Conservation (phyloP, 2,797 vertebrate genomes). For the Agapornis canus region DNA sequence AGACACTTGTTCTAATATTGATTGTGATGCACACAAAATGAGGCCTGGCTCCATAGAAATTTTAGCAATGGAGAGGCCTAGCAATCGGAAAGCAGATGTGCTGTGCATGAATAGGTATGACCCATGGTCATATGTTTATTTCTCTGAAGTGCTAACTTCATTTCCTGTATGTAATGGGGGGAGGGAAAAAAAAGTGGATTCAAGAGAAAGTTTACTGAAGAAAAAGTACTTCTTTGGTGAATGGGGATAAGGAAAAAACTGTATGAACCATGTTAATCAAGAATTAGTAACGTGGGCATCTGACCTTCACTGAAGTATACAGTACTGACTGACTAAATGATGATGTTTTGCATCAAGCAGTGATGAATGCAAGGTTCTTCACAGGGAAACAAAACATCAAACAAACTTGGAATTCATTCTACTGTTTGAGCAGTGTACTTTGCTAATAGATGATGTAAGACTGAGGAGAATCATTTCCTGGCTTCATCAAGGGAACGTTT, state of each 20-base stretch:
- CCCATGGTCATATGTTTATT: not conserved
- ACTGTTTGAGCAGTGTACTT: not conserved
- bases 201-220: not conserved
- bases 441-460: not conserved
- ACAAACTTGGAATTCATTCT: not conserved
- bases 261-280: not conserved
- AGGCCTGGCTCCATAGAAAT: not conserved
- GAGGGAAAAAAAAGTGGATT: not conserved
- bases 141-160: not conserved
- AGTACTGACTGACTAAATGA: accelerated
- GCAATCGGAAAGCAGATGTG: not conserved
- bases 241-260: not conserved
- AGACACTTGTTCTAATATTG: not conserved
- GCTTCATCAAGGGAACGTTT: not conserved
- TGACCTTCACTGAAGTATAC: not conserved
- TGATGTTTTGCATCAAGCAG: not conserved
- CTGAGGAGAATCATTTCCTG: not conserved
- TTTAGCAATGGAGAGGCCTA: not conserved
- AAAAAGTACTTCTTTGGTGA: not conserved
- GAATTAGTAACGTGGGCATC: not conserved
- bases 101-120: not conserved
- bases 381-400: not conserved
- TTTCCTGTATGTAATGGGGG: not conserved
- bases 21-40: not conserved
- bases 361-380: not conserved